Percentiles rank a stretch among this genome's conserved stretches.
These are phyloP conservation scores for Diuraphis noxia DNA, from an alignment of 1,140 invertebrate genomes.

Conservation along the genomic window DNA sequence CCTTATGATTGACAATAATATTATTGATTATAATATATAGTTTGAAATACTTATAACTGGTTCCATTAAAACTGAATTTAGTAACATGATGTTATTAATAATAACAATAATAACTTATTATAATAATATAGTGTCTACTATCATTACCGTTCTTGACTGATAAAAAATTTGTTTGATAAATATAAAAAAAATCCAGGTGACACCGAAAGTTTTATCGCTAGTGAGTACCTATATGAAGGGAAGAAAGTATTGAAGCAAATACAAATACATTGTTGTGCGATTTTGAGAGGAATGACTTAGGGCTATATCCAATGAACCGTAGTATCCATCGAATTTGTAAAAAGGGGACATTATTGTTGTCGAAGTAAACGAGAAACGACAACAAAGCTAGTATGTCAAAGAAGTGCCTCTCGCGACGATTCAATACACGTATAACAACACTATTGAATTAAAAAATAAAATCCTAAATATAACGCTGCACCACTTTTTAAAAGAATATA, in stretches of 20 bases:
- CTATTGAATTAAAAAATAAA: neutral
- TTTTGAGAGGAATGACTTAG: conserved; percentile 22
- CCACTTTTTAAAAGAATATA: neutral
- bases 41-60: too few species aligned
- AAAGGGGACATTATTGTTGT: conserved; percentile 20
- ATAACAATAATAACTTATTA: too few species aligned
- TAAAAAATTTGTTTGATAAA: neutral
- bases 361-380: neutral
- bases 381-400: neutral
- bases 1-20: neutral
- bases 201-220: neutral
- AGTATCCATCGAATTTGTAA: conserved; percentile 38
- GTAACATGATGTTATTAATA: neutral
- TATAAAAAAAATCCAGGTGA: neutral
- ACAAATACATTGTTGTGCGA: neutral
- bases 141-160: neutral
- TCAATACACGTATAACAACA: neutral
- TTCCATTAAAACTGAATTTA: neutral
- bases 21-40: too few species aligned
- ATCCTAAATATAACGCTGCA: neutral
- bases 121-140: neutral
- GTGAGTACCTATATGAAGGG: neutral
- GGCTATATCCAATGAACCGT: conserved; percentile 17
- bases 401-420: neutral
- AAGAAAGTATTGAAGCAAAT: conserved; percentile 7